phyloP scores from a whole-genome alignment of 1,140 invertebrate genomes.

The Belonocnema kinseyi region DNA sequence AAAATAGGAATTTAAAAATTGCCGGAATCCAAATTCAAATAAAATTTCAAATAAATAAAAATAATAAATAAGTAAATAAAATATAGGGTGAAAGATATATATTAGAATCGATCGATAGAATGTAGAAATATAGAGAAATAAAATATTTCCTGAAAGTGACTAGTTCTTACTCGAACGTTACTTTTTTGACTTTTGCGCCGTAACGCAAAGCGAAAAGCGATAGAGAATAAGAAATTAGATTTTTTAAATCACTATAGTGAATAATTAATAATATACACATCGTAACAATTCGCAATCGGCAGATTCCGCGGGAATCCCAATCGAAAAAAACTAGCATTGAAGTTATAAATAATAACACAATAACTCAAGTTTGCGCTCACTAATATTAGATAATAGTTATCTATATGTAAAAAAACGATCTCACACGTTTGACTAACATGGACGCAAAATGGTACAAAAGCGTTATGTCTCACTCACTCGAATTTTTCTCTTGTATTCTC shows the following conservation, averaged over 20 bases:
- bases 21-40: not conserved
- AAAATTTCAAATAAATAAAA: not conserved
- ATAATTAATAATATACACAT: conserved; percentile 23
- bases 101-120: no score
- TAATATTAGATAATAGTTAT: conserved; percentile 38
- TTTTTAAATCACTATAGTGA: conserved; percentile 14
- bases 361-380: conserved; percentile 18
- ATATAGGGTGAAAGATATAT: no score
- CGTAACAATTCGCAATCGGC: not conserved
- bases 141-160: not conserved
- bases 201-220: conserved; percentile 27
- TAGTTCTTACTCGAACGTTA: conserved; percentile 25
- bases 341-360: not conserved
- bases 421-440: conserved; percentile 61
- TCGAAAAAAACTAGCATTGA: conserved; percentile 6
- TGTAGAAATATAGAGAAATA: no score
- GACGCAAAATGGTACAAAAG: conserved; percentile 66
- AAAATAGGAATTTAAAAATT: no score
- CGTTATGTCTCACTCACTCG: conserved; percentile 43
- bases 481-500: conserved; percentile 33
- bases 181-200: conserved; percentile 23
- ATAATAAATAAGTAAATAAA: not conserved
- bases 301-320: conserved; percentile 10
- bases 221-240: conserved; percentile 35
- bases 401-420: conserved; percentile 53